These are phyloP conservation scores for Lottia gigantea DNA, from an alignment of 2,888 invertebrate species.

Conservation along the genomic window DNA sequence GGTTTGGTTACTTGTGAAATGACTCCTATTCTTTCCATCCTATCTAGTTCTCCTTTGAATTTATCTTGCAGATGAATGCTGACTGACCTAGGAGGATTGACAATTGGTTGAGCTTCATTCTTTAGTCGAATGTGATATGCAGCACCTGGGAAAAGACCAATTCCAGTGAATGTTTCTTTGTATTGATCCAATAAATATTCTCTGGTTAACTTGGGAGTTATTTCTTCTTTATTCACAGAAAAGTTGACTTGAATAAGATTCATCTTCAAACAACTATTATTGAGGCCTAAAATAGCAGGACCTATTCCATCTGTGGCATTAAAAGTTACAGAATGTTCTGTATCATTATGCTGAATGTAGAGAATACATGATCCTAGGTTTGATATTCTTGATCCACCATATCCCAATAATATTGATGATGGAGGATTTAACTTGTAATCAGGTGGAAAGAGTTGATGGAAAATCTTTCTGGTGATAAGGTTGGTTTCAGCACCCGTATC, in stretches of 20 bases:
- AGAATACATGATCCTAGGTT: neutral
- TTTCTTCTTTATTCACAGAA: neutral
- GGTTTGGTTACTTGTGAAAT: constrained; percentile 3
- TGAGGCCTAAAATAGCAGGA: neutral
- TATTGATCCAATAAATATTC: neutral
- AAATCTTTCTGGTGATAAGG: neutral
- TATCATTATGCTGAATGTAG: neutral
- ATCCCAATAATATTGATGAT: neutral
- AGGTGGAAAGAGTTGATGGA: neutral
- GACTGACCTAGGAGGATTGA: neutral
- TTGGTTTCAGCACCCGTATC: neutral
- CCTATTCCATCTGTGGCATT: neutral
- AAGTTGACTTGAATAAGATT: neutral
- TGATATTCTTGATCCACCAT: neutral
- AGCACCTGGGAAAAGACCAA: neutral
- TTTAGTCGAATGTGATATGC: neutral
- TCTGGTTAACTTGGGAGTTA: neutral
- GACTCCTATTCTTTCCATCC: neutral
- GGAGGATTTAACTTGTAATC: neutral
- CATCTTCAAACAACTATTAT: neutral
- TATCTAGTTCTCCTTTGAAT: neutral
- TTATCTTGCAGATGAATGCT: neutral
- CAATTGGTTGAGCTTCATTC: neutral
- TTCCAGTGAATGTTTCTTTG: neutral
- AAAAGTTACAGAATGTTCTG: neutral